Conservation (phyloP, 2,797 vertebrate species). For the Morelia viridis region DNA sequence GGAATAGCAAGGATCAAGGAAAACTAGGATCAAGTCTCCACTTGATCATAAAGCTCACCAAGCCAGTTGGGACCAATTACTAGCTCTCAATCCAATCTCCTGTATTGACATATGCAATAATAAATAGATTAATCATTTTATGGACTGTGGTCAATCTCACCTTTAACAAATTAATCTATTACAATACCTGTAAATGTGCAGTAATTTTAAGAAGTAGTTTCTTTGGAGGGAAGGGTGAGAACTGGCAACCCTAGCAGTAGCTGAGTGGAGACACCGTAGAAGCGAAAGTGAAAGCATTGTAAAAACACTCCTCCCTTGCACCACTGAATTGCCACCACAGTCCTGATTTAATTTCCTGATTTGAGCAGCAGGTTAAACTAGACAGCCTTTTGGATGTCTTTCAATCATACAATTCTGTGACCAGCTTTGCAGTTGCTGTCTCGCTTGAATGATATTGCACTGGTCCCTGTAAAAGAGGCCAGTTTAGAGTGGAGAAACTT, state of each 20-base stretch:
- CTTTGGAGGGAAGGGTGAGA: background rate
- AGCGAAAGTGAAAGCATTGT: conserved; percentile 57
- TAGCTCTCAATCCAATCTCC: background rate
- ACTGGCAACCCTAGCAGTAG: background rate
- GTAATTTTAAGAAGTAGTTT: background rate
- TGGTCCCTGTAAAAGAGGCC: background rate
- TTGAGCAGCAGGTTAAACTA: background rate
- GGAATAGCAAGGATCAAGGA: background rate
- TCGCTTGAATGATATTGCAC: background rate
- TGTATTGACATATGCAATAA: background rate
- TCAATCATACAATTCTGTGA: background rate
- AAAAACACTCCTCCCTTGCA: background rate
- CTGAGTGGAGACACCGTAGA: conserved; percentile 75
- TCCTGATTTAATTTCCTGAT: background rate
- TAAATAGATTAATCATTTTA: background rate
- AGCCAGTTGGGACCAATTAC: background rate
- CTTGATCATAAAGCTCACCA: background rate
- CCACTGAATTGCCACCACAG: background rate
- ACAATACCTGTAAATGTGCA: background rate
- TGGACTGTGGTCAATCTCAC: background rate
- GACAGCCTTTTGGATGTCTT: background rate
- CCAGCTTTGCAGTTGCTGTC: background rate
- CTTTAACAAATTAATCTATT: background rate
- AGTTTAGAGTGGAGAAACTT: background rate
- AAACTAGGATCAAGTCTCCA: background rate